These are phyloP conservation scores for Bufotes viridis DNA, from an alignment of 2,797 vertebrate species.

Conservation along the genomic window DNA sequence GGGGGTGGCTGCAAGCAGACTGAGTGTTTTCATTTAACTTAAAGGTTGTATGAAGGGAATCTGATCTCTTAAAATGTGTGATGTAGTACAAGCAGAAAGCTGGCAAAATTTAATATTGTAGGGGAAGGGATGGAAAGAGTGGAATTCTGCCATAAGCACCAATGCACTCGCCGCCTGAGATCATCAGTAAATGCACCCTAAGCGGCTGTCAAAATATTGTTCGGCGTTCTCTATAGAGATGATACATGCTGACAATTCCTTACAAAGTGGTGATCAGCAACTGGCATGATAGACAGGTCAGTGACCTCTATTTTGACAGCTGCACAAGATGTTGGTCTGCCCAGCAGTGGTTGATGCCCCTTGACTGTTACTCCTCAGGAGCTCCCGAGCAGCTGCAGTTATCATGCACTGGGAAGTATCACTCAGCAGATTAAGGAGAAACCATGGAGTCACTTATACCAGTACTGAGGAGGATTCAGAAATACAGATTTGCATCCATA, in stretches of 20 bases:
- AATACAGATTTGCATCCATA: neutral
- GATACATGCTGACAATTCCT: constrained; percentile 7
- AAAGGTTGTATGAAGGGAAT: too few relatives aligned
- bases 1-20: too few relatives aligned
- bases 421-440: neutral
- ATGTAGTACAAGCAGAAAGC: too few relatives aligned
- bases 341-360: neutral
- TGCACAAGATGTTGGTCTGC: neutral
- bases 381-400: neutral
- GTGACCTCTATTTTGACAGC: neutral
- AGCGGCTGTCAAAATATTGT: neutral
- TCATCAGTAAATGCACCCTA: neutral
- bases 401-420: neutral
- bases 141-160: too few relatives aligned
- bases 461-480: neutral
- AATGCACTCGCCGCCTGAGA: neutral
- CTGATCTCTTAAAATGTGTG: too few relatives aligned
- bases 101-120: too few relatives aligned
- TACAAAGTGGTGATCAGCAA: neutral
- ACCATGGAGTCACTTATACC: neutral
- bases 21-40: too few relatives aligned
- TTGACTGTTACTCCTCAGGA: neutral
- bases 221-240: neutral
- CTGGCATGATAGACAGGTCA: neutral
- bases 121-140: too few relatives aligned